Conservation (phyloP, 1,140 invertebrate genomes). For the Procambarus virginalis region DNA sequence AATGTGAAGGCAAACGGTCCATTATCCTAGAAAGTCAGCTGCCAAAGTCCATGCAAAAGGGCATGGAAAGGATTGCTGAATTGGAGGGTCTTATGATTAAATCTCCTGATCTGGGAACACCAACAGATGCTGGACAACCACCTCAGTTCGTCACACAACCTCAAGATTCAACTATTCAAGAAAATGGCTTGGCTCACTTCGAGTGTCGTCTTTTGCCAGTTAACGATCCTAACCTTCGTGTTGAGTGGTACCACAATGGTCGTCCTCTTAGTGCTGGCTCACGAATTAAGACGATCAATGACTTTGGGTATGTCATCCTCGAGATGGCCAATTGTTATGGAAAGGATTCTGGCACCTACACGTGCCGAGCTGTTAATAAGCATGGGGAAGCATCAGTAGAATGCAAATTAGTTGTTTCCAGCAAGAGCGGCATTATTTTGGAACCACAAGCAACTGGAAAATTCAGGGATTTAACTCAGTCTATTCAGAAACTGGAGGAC, state of each 20-base stretch:
- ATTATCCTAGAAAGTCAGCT: constrained; percentile 94
- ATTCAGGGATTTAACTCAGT: constrained; percentile 81
- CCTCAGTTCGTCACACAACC: constrained; percentile 94
- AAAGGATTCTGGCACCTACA: constrained; percentile 90
- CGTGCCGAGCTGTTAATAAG: constrained; percentile 90
- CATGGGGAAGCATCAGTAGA: constrained; percentile 92
- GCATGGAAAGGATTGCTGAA: constrained; percentile 94
- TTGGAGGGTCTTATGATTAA: constrained; percentile 87
- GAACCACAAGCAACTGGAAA: constrained; percentile 80
- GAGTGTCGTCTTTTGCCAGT: constrained; percentile 92
- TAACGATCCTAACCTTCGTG: constrained; percentile 92
- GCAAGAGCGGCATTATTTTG: constrained; percentile 89
- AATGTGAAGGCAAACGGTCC: constrained; percentile 87
- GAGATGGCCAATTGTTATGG: constrained; percentile 92
- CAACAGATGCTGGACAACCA: constrained; percentile 85
- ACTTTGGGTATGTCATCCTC: constrained; percentile 91
- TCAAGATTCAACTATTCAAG: constrained; percentile 86
- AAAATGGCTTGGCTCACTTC: constrained; percentile 93
- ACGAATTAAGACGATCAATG: constrained; percentile 92
- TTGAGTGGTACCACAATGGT: constrained; percentile 98
- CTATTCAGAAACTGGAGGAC: constrained; percentile 92
- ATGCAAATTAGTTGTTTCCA: constrained; percentile 85
- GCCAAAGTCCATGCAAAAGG: constrained; percentile 93
- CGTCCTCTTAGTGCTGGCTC: constrained; percentile 90
- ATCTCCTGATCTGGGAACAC: constrained; percentile 68